Conservation (phyloP, 2,888 invertebrate genomes). For the Nemotelus pantherinus region DNA sequence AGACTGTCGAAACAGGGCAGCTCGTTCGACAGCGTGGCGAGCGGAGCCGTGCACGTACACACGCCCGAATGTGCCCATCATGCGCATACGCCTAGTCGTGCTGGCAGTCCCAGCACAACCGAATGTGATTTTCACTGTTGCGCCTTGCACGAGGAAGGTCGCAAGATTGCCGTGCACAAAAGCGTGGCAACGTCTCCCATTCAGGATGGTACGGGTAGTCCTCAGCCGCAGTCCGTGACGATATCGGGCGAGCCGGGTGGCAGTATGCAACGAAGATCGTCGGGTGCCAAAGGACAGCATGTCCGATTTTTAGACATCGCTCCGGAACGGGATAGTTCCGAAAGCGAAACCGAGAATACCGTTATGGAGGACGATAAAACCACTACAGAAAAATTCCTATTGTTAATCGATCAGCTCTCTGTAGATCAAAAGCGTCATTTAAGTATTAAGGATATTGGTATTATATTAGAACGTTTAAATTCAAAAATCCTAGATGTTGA, state of each 20-base stretch:
- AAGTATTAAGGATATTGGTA: slow-evolving; percentile 94
- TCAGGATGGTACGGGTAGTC: slow-evolving; percentile 78
- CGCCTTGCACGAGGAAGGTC: slow-evolving; percentile 91
- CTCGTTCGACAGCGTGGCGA: slow-evolving; percentile 74
- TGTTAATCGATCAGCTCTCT: slow-evolving; percentile 91
- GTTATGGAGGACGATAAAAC: slow-evolving; percentile 90
- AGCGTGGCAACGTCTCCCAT: slow-evolving; percentile 93
- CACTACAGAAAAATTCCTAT: slow-evolving; percentile 90
- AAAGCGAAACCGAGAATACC: slow-evolving; percentile 93
- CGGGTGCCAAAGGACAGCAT: slow-evolving; percentile 75
- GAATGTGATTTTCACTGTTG: slow-evolving; percentile 97
- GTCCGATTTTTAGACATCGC: slow-evolving; percentile 85
- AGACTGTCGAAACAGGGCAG: slow-evolving; percentile 71
- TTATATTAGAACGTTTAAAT: slow-evolving; percentile 90
- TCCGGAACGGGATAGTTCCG: slow-evolving; percentile 86
- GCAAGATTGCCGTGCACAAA: slow-evolving; percentile 90
- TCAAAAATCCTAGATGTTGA: slow-evolving; percentile 95
- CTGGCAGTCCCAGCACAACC: slow-evolving; percentile 72
- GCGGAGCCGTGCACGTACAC: slow-evolving; percentile 77
- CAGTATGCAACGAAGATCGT: slow-evolving; percentile 63
- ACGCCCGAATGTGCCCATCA: slow-evolving; percentile 81
- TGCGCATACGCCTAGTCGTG: slow-evolving; percentile 75
- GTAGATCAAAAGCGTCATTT: slow-evolving; percentile 92
- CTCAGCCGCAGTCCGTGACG: slow-evolving; percentile 69
- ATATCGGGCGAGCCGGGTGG: slow-evolving; percentile 65